These are phyloP conservation scores for Ridgeia piscesae DNA, from an alignment of 1,140 invertebrate species.

Conservation along the genomic window DNA sequence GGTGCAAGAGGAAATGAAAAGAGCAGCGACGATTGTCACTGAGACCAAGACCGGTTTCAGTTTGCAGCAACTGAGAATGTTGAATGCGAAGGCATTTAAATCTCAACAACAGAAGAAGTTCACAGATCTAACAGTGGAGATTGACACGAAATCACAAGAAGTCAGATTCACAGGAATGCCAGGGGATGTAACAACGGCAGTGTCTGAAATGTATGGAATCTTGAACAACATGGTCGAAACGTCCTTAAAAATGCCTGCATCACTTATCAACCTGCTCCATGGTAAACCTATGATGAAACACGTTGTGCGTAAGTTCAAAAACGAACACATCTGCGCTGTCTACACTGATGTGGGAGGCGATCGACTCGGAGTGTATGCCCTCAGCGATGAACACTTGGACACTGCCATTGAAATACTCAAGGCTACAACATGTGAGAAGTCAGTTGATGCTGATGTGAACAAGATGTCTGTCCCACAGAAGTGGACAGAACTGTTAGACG, in stretches of 20 bases:
- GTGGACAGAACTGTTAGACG: background rate
- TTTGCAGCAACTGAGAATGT: background rate
- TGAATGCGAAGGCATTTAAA: background rate
- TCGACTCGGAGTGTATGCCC: background rate
- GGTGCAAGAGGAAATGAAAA: background rate
- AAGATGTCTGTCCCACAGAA: background rate
- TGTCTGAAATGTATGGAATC: background rate
- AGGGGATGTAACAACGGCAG: background rate
- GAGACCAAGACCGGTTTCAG: background rate
- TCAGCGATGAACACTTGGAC: background rate
- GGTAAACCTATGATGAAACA: background rate
- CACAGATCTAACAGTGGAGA: background rate
- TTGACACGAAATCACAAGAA: background rate
- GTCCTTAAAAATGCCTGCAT: background rate
- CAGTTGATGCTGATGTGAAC: background rate
- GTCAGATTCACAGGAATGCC: background rate
- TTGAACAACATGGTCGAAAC: background rate
- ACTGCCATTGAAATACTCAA: background rate
- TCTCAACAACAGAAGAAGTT: conserved; percentile 8
- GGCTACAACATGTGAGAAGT: background rate
- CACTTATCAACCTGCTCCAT: background rate
- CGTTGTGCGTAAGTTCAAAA: background rate
- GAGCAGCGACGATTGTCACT: background rate
- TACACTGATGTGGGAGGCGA: background rate
- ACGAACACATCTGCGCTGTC: background rate